These are phyloP conservation scores for Caranx melampygus DNA, from an alignment of 2,113 vertebrate genomes.

Conservation along the genomic window DNA sequence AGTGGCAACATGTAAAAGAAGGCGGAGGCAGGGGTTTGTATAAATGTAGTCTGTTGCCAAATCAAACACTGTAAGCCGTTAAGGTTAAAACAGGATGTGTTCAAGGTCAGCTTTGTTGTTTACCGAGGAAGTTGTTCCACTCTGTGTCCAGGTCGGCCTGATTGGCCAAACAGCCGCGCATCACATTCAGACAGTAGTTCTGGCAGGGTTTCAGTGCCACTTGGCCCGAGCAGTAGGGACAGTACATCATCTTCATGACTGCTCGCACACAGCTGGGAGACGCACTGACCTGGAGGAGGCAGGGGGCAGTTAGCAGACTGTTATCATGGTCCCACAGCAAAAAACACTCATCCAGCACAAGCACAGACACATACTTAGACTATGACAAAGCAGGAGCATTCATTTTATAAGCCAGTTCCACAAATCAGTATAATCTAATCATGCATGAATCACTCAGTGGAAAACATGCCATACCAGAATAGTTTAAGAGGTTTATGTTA, in stretches of 20 bases:
- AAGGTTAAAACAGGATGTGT: background rate
- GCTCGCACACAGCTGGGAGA: constrained; percentile 90
- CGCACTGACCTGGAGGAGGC: constrained; percentile 87
- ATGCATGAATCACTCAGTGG: constrained; percentile 60
- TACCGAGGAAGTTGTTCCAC: constrained; percentile 98
- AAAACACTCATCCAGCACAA: constrained; percentile 38
- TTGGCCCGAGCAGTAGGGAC: constrained; percentile 93
- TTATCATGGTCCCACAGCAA: constrained; percentile 31
- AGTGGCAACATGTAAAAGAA: constrained; percentile 14
- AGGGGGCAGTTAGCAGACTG: constrained; percentile 21
- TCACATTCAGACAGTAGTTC: constrained; percentile 98
- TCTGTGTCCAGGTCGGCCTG: constrained; percentile 95
- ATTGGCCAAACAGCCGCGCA: constrained; percentile 96
- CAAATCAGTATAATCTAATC: constrained; percentile 59
- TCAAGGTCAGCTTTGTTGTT: constrained; percentile 63
- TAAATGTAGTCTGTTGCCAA: constrained; percentile 20
- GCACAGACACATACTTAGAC: constrained; percentile 30
- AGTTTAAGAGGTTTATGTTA: constrained; percentile 55
- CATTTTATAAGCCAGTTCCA: constrained; percentile 36
- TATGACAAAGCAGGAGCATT: constrained; percentile 35
- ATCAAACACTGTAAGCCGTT: constrained; percentile 29
- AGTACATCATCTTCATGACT: constrained; percentile 96
- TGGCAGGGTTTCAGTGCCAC: constrained; percentile 94
- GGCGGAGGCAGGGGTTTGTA: background rate
- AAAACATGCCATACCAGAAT: constrained; percentile 56